These are phyloP conservation scores for Heterocephalus glaber DNA, from an alignment of 2,113 vertebrate genomes.

Conservation along the genomic window DNA sequence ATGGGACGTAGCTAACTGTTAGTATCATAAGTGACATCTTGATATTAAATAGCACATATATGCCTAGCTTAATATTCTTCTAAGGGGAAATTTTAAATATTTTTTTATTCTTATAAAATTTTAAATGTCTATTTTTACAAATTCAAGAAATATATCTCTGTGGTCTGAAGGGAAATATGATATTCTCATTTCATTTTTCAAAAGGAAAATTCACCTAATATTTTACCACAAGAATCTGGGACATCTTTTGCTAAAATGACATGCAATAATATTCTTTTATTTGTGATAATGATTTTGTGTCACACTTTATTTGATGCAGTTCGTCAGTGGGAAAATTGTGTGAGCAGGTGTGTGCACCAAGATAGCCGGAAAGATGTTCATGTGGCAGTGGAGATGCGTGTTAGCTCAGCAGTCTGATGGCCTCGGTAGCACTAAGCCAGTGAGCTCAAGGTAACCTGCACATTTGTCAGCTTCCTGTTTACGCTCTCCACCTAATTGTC, in stretches of 20 bases:
- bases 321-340: neutral
- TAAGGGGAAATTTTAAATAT: neutral
- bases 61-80: neutral
- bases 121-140: neutral
- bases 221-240: neutral
- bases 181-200: neutral
- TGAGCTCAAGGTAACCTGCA: neutral
- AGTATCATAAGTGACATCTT: neutral
- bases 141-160: neutral
- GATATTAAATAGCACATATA: neutral
- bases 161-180: neutral
- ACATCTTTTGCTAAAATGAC: neutral
- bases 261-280: neutral
- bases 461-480: neutral
- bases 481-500: neutral
- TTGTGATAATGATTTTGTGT: neutral
- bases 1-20: neutral
- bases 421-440: neutral
- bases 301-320: neutral
- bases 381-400: neutral
- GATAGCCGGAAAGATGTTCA: neutral
- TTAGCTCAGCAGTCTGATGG: too few species aligned
- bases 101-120: neutral
- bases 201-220: neutral
- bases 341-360: neutral